Base-by-base conservation (phyloP, 1,140 invertebrate species). In the Streblospio benedicti region DNA sequence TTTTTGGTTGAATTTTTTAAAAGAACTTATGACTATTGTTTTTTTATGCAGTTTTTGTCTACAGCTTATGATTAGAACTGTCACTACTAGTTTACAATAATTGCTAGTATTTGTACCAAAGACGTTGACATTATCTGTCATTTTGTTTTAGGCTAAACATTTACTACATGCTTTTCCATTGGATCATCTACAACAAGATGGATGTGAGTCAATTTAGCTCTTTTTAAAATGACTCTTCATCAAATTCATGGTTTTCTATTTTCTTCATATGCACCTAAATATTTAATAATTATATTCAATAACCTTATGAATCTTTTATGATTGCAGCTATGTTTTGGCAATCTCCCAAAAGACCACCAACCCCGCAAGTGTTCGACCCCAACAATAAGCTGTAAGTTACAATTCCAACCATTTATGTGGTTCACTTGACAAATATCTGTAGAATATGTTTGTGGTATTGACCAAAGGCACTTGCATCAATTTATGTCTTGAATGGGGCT, bases 301-400 rank as follows among this genome's bases (percentile, higher is more conserved):
- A 20, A 16, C 64, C 66, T 27, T 62, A 74, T 72, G 57, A 51
- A 57, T 67, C 31, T 77, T 78, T 67, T 76, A 72, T 74, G 69
- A 75, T 76, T 47, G 95, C 94, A 2, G 89, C 92, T 57, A 89
- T 89, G 1, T 99, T 99, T 80, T 99, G 97, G 97, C 97, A 94
- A 0, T 92, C 91, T 16, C 92, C 93, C 0, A 99, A 99, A 79
- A 84, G 94, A 49, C 99, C 96, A 73, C 96, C 96, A 0, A 83
- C 86, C 65, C 84, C 92, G 0, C 75, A 82, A 3, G 69, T 67
- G 9, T 83, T 80, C 67, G 74, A 80, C 69, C 43, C 70, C 50
- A 69, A 73, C 27, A 74, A 75, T 23, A 75, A 72, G 60, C 57
- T 71, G 74, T 77, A 68, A 71, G 74, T 71, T n/a, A n/a, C n/a